These are phyloP conservation scores for Sarcophaga peregrina DNA, from an alignment of 1,140 invertebrate species.

Conservation along the genomic window DNA sequence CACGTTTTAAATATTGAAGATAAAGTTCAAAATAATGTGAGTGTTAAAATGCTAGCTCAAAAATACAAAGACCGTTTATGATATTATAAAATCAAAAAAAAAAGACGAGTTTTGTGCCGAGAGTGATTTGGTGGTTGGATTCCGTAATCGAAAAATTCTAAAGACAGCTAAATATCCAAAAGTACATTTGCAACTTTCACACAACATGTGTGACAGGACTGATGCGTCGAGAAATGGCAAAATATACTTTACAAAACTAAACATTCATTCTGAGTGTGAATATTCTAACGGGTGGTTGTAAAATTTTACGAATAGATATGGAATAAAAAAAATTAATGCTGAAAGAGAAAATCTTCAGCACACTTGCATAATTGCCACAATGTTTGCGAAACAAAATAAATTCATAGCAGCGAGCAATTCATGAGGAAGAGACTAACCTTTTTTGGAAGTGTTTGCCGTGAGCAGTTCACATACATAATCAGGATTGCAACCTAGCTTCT, in stretches of 20 bases:
- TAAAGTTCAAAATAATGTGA: neutral
- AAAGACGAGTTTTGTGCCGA: slow-evolving; percentile 24
- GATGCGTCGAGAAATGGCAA: too few species aligned
- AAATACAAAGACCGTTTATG: slow-evolving; percentile 13
- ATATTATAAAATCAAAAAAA: slow-evolving; percentile 17
- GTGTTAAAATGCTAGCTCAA: neutral
- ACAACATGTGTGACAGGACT: too few species aligned
- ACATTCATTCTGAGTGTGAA: neutral
- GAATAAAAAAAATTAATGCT: neutral
- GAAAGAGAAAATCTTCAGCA: slow-evolving; percentile 27
- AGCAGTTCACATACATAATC: too few species aligned
- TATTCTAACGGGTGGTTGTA: neutral
- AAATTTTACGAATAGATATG: neutral
- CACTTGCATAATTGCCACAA: neutral
- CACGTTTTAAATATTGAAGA: too few species aligned
- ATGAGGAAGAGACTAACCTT: neutral
- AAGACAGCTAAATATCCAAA: neutral
- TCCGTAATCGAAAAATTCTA: neutral
- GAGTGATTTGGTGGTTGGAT: slow-evolving; percentile 6
- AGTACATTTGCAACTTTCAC: neutral
- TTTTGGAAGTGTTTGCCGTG: neutral
- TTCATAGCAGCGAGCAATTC: neutral
- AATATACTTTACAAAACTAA: neutral
- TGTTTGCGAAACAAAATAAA: neutral
- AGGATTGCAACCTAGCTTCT: too few species aligned